Evolutionary conservation across 2,888 invertebrate genomes (phyloP).

Genomic region (Aethes cnicana): DNA sequence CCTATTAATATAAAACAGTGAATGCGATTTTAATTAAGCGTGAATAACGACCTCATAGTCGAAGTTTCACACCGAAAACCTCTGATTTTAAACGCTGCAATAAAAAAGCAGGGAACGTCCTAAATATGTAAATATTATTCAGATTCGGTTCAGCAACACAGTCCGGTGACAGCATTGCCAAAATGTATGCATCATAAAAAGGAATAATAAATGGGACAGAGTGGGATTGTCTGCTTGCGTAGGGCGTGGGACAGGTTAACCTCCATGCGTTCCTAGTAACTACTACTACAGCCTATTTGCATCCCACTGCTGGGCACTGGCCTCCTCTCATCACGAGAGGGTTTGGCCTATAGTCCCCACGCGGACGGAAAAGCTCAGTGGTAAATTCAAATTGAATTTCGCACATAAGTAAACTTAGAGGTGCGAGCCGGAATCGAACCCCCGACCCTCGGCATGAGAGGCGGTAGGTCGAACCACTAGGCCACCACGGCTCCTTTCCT

Average conservation of each 20-base stretch:
- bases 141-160: slow-evolving; percentile 43
- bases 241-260: slow-evolving; percentile 6
- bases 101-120: slow-evolving; percentile 34
- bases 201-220: slow-evolving; percentile 49
- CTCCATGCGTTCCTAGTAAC: too few species aligned
- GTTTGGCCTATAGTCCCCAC: too few species aligned
- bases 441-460: too few species aligned
- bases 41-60: slow-evolving; percentile 14
- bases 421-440: too few species aligned
- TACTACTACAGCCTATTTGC: too few species aligned
- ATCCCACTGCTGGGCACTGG: too few species aligned
- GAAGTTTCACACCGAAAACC: slow-evolving; percentile 13
- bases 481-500: too few species aligned
- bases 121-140: slow-evolving; percentile 45
- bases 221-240: slow-evolving; percentile 37
- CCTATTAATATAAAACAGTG: background rate
- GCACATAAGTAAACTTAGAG: too few species aligned
- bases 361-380: too few species aligned
- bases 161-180: slow-evolving; percentile 43
- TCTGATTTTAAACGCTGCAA: slow-evolving; percentile 23
- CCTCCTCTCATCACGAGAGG: too few species aligned
- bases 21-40: slow-evolving; percentile 17
- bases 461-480: too few species aligned
- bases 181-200: slow-evolving; percentile 52
- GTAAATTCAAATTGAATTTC: too few species aligned